These are phyloP conservation scores for Crenuchus spilurus DNA, from an alignment of 2,797 vertebrate genomes.

Conservation along the genomic window DNA sequence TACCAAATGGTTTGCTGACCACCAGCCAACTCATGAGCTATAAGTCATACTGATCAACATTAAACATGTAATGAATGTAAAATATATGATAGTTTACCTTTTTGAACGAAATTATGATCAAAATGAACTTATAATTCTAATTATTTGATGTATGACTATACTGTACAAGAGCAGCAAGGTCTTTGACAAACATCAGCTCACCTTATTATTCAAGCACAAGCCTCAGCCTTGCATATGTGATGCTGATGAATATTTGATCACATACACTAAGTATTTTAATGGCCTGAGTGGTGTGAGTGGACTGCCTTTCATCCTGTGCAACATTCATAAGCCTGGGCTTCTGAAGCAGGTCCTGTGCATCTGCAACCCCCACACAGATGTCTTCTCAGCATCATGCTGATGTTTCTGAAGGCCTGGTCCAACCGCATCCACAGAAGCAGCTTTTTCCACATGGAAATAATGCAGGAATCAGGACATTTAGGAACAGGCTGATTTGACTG, in stretches of 20 bases:
- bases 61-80: too few species aligned
- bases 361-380: background rate
- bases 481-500: background rate
- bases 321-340: constrained; percentile 51
- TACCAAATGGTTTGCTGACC: too few species aligned
- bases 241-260: constrained; percentile 52
- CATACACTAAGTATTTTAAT: constrained; percentile 46
- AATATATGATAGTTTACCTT: too few species aligned
- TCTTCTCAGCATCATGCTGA: background rate
- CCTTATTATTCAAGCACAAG: constrained; percentile 11
- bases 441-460: background rate
- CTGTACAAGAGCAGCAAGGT: background rate
- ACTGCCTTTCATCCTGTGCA: constrained; percentile 45
- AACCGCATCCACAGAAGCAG: background rate
- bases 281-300: constrained; percentile 18
- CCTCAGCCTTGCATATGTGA: constrained; percentile 13
- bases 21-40: too few species aligned
- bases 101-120: too few species aligned
- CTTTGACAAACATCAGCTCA: background rate
- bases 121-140: too few species aligned
- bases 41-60: too few species aligned
- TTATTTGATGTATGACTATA: too few species aligned
- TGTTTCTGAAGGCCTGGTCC: constrained; percentile 2
- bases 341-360: constrained; percentile 4
- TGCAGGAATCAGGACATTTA: background rate